Evolutionary conservation across 2,797 vertebrate genomes (phyloP), one percentile per base, ranked within the genome.

Genomic region (Mormyrus proboscirostris): DNA sequence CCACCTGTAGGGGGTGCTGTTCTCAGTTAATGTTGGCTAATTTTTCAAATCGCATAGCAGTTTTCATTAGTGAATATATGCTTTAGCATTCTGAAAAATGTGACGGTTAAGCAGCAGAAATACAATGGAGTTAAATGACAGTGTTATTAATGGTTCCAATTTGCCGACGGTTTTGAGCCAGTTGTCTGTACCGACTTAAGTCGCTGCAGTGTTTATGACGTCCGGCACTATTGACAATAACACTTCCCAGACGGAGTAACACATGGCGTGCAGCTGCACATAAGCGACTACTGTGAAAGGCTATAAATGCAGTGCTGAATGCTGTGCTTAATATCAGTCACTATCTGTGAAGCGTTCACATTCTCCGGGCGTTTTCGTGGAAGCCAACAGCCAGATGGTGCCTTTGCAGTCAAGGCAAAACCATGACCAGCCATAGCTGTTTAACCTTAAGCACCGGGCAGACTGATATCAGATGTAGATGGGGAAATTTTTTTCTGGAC

Each of bases 211-310:
- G 19, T 90, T 6, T 88, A 91, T 87, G 91, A 90, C 87, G 88
- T 6, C 49, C 89, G 82, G 29, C 76, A 88, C 89, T 88, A 92
- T 92, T 89, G 90, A 89, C 90, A 89, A 89, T 69, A 92, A 93
- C 91, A 90, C 87, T 79, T 90, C 84, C 59, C 38, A 73, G 90
- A 92, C 85, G 87, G 89, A 16, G 88, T 2, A 92, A 92, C 94
- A 95, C 94, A 92, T 95, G 94, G 93, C n/a, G 33, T 2, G 90
- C 95, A 95, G 94, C 93, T 96, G 94, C 88, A 38, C 33, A 25
- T 47, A 88, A 44, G 90, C 2, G 86, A 59, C 88, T 76, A 38
- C 89, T 93, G 89, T 89, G 91, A 47, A 91, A 88, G 90, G 83
- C 65, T 85, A 90, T 89, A 88, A 90, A 55, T 86, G 89, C n/a